phyloP scores from a whole-genome alignment of 1,140 invertebrate genomes.

The Drosophila nasuta region DNA sequence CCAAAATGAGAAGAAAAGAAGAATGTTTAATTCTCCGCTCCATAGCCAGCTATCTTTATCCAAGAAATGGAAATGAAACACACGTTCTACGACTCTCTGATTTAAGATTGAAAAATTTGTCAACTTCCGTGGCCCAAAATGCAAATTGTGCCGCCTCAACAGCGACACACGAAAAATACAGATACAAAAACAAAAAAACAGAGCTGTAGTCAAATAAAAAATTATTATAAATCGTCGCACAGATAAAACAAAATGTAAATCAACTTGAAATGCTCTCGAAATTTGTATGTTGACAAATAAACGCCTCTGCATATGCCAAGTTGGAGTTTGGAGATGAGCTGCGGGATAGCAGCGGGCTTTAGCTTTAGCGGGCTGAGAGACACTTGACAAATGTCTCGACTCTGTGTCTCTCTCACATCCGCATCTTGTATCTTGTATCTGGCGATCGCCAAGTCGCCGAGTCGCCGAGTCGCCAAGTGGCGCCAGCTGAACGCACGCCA shows the following conservation, averaged over 20 bases:
- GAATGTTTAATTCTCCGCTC: background rate
- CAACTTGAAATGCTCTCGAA: constrained; percentile 71
- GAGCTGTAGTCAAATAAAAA: constrained; percentile 20
- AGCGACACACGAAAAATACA: background rate
- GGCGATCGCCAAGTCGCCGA: constrained; percentile 19
- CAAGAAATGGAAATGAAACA: constrained; percentile 50
- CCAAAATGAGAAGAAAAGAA: no score
- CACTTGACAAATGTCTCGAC: constrained; percentile 76
- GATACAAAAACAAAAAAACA: constrained; percentile 15
- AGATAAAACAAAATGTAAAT: constrained; percentile 67
- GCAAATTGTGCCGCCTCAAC: constrained; percentile 22
- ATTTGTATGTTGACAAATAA: constrained; percentile 75
- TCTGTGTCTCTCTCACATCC: constrained; percentile 51
- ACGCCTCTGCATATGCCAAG: constrained; percentile 66
- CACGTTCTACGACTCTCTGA: constrained; percentile 31
- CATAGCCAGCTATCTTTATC: background rate
- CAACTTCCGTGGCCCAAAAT: constrained; percentile 66
- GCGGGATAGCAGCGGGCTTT: background rate
- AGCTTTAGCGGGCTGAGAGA: constrained; percentile 5
- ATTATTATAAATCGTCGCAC: constrained; percentile 67
- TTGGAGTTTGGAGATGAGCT: background rate
- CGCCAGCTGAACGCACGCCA: constrained; percentile 75
- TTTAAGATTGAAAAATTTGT: constrained; percentile 59
- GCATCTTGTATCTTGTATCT: constrained; percentile 44
- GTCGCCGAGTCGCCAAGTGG: constrained; percentile 36